These are phyloP conservation scores for Diglossa cyanea DNA, from an alignment of 2,797 vertebrate species.

Conservation along the genomic window DNA sequence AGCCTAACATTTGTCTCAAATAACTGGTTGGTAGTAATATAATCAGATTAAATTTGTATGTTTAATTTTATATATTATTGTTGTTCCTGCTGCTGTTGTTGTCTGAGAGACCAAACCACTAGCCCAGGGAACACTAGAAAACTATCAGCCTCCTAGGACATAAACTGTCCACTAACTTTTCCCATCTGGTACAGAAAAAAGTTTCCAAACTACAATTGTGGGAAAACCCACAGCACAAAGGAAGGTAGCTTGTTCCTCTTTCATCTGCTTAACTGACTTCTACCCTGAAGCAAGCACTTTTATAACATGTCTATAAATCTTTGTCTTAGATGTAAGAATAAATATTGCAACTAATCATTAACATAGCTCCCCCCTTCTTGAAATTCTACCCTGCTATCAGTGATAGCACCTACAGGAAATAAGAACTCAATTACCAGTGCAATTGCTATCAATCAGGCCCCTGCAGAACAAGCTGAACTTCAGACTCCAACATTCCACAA, in stretches of 20 bases:
- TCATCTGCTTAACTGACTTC: not conserved
- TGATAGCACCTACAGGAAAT: not conserved
- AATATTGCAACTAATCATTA: not conserved
- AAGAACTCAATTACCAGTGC: not conserved
- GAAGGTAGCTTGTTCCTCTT: not conserved
- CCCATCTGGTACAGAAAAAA: not conserved
- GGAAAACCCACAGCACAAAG: not conserved
- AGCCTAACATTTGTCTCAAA: not conserved
- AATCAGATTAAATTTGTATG: not conserved
- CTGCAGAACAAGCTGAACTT: not conserved
- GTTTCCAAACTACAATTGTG: not conserved
- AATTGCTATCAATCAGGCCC: not conserved
- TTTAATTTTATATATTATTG: not conserved
- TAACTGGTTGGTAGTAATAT: not conserved
- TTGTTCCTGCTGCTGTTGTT: not conserved
- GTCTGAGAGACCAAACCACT: not conserved
- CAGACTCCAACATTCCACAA: not conserved
- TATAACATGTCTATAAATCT: not conserved
- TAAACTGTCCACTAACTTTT: not conserved
- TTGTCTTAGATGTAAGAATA: not conserved
- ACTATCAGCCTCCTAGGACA: not conserved
- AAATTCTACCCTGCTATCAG: not conserved
- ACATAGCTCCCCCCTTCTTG: accelerated
- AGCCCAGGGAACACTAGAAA: not conserved
- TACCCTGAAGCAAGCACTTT: not conserved